phyloP scores from a whole-genome alignment of 2,797 vertebrate species.

The Cercopithecus hamlyni region DNA sequence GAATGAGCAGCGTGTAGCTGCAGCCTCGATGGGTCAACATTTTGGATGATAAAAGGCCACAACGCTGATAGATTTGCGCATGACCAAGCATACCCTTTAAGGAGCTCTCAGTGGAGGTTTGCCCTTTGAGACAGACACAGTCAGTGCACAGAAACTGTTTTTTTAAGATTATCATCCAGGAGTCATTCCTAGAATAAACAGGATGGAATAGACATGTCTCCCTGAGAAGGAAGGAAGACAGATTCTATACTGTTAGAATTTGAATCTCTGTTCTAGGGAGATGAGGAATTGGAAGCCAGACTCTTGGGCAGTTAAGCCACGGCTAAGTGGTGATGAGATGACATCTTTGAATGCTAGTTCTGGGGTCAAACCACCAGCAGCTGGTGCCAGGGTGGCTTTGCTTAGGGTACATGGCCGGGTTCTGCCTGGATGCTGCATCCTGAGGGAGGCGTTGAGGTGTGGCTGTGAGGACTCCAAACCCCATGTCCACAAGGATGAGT shows the following conservation, averaged over 20 bases:
- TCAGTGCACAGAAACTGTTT: neutral
- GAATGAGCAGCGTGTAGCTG: neutral
- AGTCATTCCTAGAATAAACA: neutral
- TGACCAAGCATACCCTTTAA: fast-evolving
- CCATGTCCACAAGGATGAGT: neutral
- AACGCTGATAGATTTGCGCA: neutral
- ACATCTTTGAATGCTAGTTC: fast-evolving
- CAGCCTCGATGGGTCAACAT: neutral
- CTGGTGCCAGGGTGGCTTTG: neutral
- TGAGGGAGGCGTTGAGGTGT: neutral
- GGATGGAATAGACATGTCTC: fast-evolving
- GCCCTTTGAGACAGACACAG: neutral
- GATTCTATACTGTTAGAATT: neutral
- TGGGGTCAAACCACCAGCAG: neutral
- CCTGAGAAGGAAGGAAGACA: neutral
- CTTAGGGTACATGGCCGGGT: neutral
- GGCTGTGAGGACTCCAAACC: neutral
- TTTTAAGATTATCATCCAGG: neutral
- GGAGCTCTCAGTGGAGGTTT: neutral
- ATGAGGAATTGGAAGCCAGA: neutral
- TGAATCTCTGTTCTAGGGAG: neutral
- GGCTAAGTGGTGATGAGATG: fast-evolving
- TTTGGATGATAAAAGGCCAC: neutral
- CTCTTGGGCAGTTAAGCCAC: neutral
- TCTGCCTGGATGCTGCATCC: too few relatives aligned